Percentiles rank a stretch among this genome's conserved stretches.
Evolutionary conservation across 2,797 vertebrate genomes (phyloP).

Genomic region (Sebastes elongatus): DNA sequence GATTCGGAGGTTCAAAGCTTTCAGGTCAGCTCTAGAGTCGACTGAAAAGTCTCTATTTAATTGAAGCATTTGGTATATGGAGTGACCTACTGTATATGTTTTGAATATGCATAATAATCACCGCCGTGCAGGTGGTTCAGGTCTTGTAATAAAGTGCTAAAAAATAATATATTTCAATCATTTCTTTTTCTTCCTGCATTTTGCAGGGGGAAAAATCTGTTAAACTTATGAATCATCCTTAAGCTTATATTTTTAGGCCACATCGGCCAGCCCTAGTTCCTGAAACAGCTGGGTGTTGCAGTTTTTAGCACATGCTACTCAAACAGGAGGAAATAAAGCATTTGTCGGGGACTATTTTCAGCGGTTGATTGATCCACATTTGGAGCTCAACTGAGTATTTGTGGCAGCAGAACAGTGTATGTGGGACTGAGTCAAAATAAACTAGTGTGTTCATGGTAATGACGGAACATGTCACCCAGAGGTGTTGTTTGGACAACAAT

Average conservation of each 20-base stretch:
- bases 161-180: not conserved
- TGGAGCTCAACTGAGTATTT: not conserved
- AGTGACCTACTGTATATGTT: not conserved
- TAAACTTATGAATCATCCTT: not conserved
- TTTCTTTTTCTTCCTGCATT: not conserved
- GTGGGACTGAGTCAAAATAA: not conserved
- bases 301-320: too few relatives aligned
- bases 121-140: not conserved
- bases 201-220: not conserved
- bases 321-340: too few relatives aligned
- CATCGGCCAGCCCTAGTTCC: not conserved
- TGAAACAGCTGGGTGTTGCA: too few relatives aligned
- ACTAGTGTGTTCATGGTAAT: too few relatives aligned
- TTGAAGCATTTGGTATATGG: not conserved
- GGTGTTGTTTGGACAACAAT: too few relatives aligned
- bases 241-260: not conserved
- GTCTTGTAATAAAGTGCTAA: not conserved
- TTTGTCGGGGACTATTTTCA: too few relatives aligned
- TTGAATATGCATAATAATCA: not conserved
- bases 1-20: too few relatives aligned
- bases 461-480: too few relatives aligned
- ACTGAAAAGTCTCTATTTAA: not conserved
- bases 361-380: too few relatives aligned
- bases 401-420: not conserved
- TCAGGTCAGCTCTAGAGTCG: too few relatives aligned